Percentiles rank a stretch among this genome's conserved stretches.
These are phyloP conservation scores for Metallyticus violacea DNA, from an alignment of 2,888 invertebrate genomes.

Conservation along the genomic window DNA sequence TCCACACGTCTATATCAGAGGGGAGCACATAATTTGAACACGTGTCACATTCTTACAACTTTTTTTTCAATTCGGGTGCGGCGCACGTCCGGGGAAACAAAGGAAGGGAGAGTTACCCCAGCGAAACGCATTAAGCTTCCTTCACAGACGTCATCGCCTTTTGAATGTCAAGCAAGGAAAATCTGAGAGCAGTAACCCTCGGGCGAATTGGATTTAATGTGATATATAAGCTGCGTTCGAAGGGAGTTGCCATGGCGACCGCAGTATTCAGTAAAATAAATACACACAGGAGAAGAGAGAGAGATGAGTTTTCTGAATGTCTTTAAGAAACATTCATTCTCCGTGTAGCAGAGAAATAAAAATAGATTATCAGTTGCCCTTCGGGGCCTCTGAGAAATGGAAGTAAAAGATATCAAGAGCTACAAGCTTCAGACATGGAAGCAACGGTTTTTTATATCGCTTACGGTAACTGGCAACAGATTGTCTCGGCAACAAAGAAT, in stretches of 20 bases:
- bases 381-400: neutral
- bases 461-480: neutral
- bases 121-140: neutral
- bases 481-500: neutral
- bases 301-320: neutral
- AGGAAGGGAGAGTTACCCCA: neutral
- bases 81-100: constrained; percentile 2
- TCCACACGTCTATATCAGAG: neutral
- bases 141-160: constrained; percentile 31
- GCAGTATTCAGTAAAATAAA: neutral
- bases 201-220: constrained; percentile 28
- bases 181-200: constrained; percentile 17
- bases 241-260: constrained; percentile 20
- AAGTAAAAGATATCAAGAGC: neutral
- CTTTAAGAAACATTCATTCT: neutral
- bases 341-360: neutral
- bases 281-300: too few species aligned
- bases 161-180: constrained; percentile 32
- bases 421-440: neutral
- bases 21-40: constrained; percentile 1
- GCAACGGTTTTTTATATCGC: neutral
- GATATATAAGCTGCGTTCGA: neutral
- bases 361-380: neutral
- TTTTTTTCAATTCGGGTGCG: constrained; percentile 12
- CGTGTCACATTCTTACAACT: constrained; percentile 2